Evolutionary conservation across 2,797 vertebrate species (phyloP).

Genomic region (Carduelis carduelis): DNA sequence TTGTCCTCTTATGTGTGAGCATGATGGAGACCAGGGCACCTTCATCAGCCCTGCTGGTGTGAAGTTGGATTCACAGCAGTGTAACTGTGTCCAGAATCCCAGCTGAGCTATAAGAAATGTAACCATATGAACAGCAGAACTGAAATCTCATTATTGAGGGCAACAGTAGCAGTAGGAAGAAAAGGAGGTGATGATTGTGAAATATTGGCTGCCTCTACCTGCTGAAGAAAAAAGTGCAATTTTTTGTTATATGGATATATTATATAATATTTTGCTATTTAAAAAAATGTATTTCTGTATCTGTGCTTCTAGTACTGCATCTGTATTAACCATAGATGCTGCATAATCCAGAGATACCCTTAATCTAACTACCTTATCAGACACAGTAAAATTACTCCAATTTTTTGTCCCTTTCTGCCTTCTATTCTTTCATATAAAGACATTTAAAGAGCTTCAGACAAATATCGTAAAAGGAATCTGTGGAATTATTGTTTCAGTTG

Average conservation of each 20-base stretch:
- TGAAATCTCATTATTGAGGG: background rate
- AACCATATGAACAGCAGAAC: background rate
- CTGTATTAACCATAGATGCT: background rate
- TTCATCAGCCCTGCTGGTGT: fast-evolving
- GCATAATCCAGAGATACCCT: background rate
- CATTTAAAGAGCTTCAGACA: background rate
- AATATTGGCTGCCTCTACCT: background rate
- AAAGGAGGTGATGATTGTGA: background rate
- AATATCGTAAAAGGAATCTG: background rate
- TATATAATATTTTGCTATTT: background rate
- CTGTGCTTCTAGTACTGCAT: background rate
- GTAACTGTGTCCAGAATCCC: background rate
- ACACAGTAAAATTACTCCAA: background rate
- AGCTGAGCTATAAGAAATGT: background rate
- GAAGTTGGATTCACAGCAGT: background rate
- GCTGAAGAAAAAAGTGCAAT: background rate
- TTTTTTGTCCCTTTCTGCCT: background rate
- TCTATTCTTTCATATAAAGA: background rate
- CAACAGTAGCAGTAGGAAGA: background rate
- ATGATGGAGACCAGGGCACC: background rate
- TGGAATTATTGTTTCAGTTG: background rate
- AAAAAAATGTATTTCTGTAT: background rate
- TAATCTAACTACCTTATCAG: background rate
- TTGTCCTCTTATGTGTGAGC: background rate
- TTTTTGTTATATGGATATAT: background rate